Base-by-base conservation (phyloP, 2,797 vertebrate species). In the Sparus aurata region DNA sequence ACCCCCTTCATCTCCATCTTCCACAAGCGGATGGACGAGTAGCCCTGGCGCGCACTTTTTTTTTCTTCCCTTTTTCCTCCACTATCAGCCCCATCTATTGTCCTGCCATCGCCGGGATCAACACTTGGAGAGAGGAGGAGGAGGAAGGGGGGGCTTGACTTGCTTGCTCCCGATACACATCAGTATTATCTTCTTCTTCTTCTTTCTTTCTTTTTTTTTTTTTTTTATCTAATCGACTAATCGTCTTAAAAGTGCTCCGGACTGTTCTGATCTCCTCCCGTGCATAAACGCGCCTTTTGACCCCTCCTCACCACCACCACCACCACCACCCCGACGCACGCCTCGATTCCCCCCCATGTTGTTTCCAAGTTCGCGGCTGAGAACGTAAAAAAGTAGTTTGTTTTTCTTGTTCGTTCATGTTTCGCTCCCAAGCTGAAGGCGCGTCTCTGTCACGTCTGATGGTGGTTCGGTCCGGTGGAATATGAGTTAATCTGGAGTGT, bases 401-500 rank as follows among this genome's bases (percentile, higher is more conserved):
- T 57, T 20, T 53, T 12, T 45, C 1, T 30, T 22, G 25, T 4
- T 17, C 58, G 17, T 47, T 20, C 4, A 3, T 61, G 47, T 45
- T 41, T 53, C 18, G 4, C 58, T 45, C 10, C 20, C 11, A 3
- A 4, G 2, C 57, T 49, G 53, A 64, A 27, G 62, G 7, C 30
- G 1, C 23, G 0, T 22, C 27, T 55, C 11, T 49, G 43, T 49
- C 8, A 60, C 73, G 38, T 50, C 74, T 59, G 70, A 77, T 70
- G 30, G 41, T 77, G 57, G 65, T 68, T 64, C 15, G 49, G 59
- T 12, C 25, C 72, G 54, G 69, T 89, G 93, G 87, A 94, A 87
- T 86, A 95, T 95, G 90, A 93, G 83, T 93, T 94, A 91, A 91
- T 60, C 62, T 85, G 90, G 87, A 93, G 83, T 91, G 75, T 59